phyloP scores from a whole-genome alignment of 1,140 invertebrate genomes.

The Eubasilissa regina region DNA sequence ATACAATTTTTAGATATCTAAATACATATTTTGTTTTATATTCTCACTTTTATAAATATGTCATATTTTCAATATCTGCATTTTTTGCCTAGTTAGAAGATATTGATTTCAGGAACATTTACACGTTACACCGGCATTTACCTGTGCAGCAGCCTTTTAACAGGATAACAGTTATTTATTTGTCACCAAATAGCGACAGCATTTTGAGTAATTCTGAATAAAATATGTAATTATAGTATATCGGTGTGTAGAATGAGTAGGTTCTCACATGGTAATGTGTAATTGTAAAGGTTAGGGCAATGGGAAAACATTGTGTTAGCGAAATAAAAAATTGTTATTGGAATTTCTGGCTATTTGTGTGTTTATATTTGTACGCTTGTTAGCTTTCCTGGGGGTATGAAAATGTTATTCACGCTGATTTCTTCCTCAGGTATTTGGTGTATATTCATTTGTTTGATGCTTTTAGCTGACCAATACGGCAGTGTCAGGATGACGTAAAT shows the following conservation, averaged over 20 bases:
- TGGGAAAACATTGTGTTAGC: constrained; percentile 18
- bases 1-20: no score
- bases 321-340: not conserved
- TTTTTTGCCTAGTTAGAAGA: no score
- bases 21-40: no score
- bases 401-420: not conserved
- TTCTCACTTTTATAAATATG: no score
- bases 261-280: constrained; percentile 23
- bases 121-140: not conserved
- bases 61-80: no score
- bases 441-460: no score
- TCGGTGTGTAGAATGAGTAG: constrained; percentile 26
- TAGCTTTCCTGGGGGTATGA: constrained; percentile 39
- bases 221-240: constrained; percentile 5
- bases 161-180: not conserved
- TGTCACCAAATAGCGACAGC: not conserved
- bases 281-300: constrained; percentile 17
- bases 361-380: constrained; percentile 37
- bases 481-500: no score
- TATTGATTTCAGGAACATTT: no score
- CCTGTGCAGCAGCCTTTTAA: not conserved
- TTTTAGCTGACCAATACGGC: no score
- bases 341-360: constrained; percentile 19
- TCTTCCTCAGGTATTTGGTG: no score
- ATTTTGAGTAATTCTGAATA: not conserved